Evolutionary conservation across 2,113 vertebrate species (phyloP).

Genomic region (Sialia sialis): DNA sequence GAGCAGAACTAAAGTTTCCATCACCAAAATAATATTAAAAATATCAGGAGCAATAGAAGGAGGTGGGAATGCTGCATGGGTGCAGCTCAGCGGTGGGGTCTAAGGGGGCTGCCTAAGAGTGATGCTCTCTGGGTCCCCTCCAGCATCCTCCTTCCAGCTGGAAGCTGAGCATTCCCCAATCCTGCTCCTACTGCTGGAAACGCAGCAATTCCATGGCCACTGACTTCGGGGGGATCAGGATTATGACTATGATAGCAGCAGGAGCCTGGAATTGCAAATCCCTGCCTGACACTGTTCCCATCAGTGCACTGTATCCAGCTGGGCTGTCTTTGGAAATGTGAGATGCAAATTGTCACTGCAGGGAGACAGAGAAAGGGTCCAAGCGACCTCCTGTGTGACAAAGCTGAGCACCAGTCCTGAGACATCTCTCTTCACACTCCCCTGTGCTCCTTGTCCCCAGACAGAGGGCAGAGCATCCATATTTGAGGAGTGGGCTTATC

Average conservation of each 20-base stretch:
- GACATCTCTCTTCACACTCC: accelerated
- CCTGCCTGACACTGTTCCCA: not conserved
- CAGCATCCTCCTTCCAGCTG: not conserved
- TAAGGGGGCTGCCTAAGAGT: not conserved
- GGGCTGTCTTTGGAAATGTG: accelerated
- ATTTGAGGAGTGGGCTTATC: accelerated
- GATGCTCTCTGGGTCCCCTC: not conserved
- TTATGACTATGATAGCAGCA: not conserved
- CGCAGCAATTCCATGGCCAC: not conserved
- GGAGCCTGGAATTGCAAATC: not conserved
- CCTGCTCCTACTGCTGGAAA: accelerated
- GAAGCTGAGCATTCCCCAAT: accelerated
- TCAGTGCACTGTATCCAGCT: accelerated
- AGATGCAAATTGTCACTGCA: not conserved
- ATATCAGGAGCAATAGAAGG: not conserved
- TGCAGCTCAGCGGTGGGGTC: not conserved
- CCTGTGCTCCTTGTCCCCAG: accelerated
- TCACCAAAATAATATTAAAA: not conserved
- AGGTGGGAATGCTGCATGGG: not conserved
- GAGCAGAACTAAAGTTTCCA: not conserved
- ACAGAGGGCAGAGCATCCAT: accelerated
- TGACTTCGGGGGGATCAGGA: not conserved
- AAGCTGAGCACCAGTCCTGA: not conserved
- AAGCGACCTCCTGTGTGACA: accelerated
- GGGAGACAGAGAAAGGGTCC: not conserved